Conservation (phyloP, 2,888 invertebrate species). For the Resseliella maxima region DNA sequence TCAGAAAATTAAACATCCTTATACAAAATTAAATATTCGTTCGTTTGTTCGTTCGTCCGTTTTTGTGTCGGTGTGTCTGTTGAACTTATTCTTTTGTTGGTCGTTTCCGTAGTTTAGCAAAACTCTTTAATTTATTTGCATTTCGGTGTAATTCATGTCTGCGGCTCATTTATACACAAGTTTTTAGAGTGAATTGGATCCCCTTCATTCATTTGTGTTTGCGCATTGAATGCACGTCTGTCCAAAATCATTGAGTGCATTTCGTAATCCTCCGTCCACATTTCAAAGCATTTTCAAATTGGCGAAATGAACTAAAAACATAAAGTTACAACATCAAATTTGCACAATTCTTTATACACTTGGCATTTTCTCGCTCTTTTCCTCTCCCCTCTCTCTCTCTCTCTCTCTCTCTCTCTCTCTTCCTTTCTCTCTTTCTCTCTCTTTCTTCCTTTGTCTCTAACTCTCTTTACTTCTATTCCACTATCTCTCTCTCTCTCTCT, state of each 20-base stretch:
- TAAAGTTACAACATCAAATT: conserved; percentile 51
- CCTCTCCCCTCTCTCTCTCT: too few relatives aligned
- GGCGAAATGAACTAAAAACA: conserved; percentile 51
- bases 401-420: too few relatives aligned
- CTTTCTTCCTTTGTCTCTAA: too few relatives aligned
- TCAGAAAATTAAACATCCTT: conserved; percentile 55
- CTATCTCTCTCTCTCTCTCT: too few relatives aligned
- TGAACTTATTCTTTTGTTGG: neutral
- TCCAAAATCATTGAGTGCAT: neutral
- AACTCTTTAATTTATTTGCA: conserved; percentile 55
- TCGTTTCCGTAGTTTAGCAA: neutral
- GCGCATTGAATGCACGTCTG: neutral
- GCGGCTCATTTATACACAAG: conserved; percentile 53
- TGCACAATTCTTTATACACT: conserved; percentile 35
- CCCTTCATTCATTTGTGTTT: neutral
- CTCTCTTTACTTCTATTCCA: too few relatives aligned
- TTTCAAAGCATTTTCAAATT: neutral
- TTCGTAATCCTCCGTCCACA: conserved; percentile 12
- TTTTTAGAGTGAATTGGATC: conserved; percentile 17
- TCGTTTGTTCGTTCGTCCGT: neutral
- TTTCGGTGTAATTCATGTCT: conserved; percentile 55
- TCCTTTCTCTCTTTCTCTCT: too few relatives aligned
- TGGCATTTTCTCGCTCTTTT: neutral
- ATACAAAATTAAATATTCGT: conserved; percentile 53
- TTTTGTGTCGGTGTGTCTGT: neutral